Base-by-base conservation (phyloP, 30 jellyfish, hydroid and myxozoan species). In the Aurelia sp. region DNA sequence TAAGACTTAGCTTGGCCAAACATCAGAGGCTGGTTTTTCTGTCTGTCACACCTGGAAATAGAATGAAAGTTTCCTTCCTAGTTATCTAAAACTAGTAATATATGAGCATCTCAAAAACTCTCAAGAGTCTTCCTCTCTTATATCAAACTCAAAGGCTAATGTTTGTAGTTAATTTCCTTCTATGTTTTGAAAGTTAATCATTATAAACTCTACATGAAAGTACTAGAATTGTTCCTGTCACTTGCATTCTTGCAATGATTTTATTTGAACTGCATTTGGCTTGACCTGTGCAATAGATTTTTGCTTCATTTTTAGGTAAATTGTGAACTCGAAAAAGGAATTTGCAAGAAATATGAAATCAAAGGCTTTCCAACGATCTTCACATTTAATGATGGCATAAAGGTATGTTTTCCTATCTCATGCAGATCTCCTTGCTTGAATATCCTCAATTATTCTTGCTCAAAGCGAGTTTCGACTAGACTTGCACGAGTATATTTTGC, bases 291-390 rank as follows among this genome's bases (percentile, higher is more conserved):
- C 13, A n/a, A n/a, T 19, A 12, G 4, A n/a, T n/a, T 30, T 0
- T 40, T 50, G 11, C 62, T 64, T 71, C 11, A 19, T 72, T 71
- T 69, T 3, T 18, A 92, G 98, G 97, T 92, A 11, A 86, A 92
- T 58, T 92, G 98, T 52, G 94, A 89, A 20, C 65, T 76, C 27
- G 93, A 92, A 30, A 74, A 72, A 61, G 62, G 48, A 66, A 50
- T 84, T 16, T 92, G 98, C 78, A 86, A 73, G 60, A 30, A 44
- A 57, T 71, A 87, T 51, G 78, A 69, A 73, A 82, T 92, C 4
- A 81, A 60, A 6, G 97, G 92, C 53, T 92, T 60, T 53, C 98
- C 98, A 48, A 59, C 78, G 19, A 69, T 92, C 61, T 51, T 80
- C 16, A 55, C 91, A 11, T 92, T 79, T 75, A 51, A 88, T 20